These are phyloP conservation scores for Mola mola DNA, from an alignment of 2,113 vertebrate genomes.

Conservation along the genomic window DNA sequence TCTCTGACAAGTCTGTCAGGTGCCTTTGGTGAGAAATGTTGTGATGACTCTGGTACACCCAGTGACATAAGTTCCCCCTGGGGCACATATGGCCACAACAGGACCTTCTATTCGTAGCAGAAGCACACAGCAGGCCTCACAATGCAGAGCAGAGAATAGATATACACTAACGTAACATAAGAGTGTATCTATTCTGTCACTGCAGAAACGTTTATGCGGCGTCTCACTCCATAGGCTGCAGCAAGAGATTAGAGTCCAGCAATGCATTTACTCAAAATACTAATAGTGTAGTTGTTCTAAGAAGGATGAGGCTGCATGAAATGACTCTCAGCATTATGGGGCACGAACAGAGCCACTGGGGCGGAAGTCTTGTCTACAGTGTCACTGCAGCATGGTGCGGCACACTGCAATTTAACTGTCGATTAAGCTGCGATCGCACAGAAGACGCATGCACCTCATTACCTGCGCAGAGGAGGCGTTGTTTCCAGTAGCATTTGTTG, in stretches of 20 bases:
- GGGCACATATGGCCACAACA: slow-evolving; percentile 15
- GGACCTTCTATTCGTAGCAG: slow-evolving; percentile 7
- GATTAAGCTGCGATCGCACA: slow-evolving; percentile 57
- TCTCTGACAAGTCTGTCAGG: slow-evolving; percentile 31
- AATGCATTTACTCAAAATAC: slow-evolving; percentile 45
- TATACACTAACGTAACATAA: slow-evolving; percentile 6
- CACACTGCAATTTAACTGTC: slow-evolving; percentile 67
- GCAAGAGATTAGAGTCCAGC: slow-evolving; percentile 40
- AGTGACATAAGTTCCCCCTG: slow-evolving; percentile 17
- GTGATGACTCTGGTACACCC: slow-evolving; percentile 11
- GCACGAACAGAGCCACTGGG: slow-evolving; percentile 60
- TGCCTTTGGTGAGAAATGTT: slow-evolving; percentile 40
- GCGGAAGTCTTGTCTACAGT: slow-evolving; percentile 59
- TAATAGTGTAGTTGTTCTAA: slow-evolving; percentile 41
- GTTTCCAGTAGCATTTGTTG: slow-evolving; percentile 29
- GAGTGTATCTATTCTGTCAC: slow-evolving; percentile 23
- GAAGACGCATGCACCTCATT: slow-evolving; percentile 40
- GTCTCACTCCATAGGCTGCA: slow-evolving; percentile 24
- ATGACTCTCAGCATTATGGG: slow-evolving; percentile 53
- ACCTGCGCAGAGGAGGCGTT: slow-evolving; percentile 31
- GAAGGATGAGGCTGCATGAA: slow-evolving; percentile 56
- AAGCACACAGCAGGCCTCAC: not conserved
- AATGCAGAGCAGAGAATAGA: slow-evolving; percentile 6
- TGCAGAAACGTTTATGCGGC: slow-evolving; percentile 36
- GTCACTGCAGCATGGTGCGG: slow-evolving; percentile 55